A percentile compares a stretch with the other conserved stretches of the same genome.
Conservation (phyloP, 2,113 vertebrate species). For the Balaeniceps rex region DNA sequence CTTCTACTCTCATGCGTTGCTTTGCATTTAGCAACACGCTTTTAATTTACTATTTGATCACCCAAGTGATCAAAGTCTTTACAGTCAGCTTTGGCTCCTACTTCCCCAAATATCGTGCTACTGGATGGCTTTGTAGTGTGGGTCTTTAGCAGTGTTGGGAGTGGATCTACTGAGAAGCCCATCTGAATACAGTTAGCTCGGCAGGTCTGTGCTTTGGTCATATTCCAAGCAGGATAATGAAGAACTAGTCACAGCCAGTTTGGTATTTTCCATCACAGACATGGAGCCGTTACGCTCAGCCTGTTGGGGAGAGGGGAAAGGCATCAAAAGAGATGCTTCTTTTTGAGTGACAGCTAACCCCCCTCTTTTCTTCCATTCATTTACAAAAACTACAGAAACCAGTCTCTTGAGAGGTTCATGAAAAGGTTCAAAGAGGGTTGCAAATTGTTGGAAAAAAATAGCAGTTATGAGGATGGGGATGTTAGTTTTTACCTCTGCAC, state of each 20-base stretch:
- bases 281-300: not conserved
- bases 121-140: not conserved
- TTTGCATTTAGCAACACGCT: not conserved
- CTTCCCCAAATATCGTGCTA: not conserved
- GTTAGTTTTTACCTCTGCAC: not conserved
- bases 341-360: not conserved
- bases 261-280: not conserved
- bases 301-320: not conserved
- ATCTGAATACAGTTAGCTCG: not conserved
- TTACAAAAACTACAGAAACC: not conserved
- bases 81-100: not conserved
- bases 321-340: not conserved
- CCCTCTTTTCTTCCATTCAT: fast-evolving
- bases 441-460: not conserved
- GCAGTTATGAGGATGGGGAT: not conserved
- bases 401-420: not conserved
- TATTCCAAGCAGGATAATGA: not conserved
- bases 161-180: not conserved
- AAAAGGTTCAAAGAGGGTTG: not conserved
- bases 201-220: not conserved
- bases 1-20: not conserved
- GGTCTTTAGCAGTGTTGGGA: not conserved
- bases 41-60: not conserved
- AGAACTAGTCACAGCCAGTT: not conserved
- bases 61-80: no score